Conservation (phyloP, 2,888 invertebrate species). For the Nemotelus nigrinus region DNA sequence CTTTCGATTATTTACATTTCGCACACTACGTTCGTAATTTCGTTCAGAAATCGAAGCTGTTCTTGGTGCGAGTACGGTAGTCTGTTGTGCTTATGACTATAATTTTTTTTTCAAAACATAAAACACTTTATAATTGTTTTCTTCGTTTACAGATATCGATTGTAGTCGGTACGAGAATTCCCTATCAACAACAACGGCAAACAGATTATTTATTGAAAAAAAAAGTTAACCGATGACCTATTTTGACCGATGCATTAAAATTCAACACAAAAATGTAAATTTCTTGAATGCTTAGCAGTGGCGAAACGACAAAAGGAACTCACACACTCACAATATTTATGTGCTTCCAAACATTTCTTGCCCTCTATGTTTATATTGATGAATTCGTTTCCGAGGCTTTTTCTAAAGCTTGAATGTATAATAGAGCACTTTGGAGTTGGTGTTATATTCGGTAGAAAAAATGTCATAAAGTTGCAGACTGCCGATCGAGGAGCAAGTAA, state of each 20-base stretch:
- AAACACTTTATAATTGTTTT: too few relatives aligned
- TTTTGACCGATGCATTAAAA: conserved; percentile 27
- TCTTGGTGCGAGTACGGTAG: neutral
- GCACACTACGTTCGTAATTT: neutral
- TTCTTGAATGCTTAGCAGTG: neutral
- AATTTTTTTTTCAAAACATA: too few relatives aligned
- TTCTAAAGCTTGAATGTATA: neutral
- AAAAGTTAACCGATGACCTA: neutral
- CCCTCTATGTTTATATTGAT: neutral
- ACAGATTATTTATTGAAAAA: neutral
- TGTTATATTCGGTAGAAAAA: neutral
- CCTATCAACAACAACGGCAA: neutral
- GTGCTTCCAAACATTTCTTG: neutral
- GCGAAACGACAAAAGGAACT: neutral
- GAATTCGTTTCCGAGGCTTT: neutral
- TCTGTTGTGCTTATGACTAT: neutral
- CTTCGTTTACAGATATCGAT: too few relatives aligned
- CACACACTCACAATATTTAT: neutral
- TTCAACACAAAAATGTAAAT: conserved; percentile 40
- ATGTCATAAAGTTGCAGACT: neutral
- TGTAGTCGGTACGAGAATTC: too few relatives aligned
- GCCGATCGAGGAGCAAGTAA: neutral
- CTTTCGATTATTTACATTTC: neutral
- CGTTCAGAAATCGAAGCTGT: neutral
- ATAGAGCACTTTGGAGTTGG: neutral